Evolutionary conservation across 2,797 vertebrate genomes (phyloP), one percentile per base, ranked within the genome.

Genomic region (Leucoraja ocellata): DNA sequence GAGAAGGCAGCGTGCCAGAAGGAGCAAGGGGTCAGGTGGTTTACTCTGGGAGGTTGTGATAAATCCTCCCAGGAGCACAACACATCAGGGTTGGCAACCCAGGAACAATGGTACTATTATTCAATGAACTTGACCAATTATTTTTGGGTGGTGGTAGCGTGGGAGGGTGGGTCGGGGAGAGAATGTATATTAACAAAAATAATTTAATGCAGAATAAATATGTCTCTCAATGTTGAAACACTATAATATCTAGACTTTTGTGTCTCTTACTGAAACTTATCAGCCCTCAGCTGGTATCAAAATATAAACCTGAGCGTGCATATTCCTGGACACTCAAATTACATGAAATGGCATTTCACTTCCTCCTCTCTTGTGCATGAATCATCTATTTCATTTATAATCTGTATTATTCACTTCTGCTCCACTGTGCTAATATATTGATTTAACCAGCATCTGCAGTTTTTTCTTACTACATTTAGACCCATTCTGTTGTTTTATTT

Each of bases 201-300:
- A 88, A 88, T 88, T 88, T 88, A 88, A 88, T 88, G 84, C 61
- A 68, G 68, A 88, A 88, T 68, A n/a, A 88, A 88, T 86, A 86
- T 65, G 65, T 88, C 68, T 88, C n/a, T 88, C 61, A 13, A 32
- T 68, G 63, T 88, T 88, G 63, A 5, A 16, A 10, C 61, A 23
- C n/a, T 68, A 46, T 46, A 36, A 88, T 36, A 65, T 88, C 58
- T 65, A 65, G 83, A 63, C 28, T 65, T 86, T 63, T 65, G 84
- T 68, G 14, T 18, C 63, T 88, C 61, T 68, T 68, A 21, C n/a
- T 36, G 68, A 88, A 88, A 88, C 63, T 32, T 32, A 63, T 28
- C 16, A 32, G 28, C 61, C n/a, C n/a, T 36, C 13, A 13, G 21
- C 23, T 28, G 23, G 10, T 83, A 25, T 28, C 54, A 54, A 32